phyloP scores from a whole-genome alignment of 2,888 invertebrate species.

The Liposcelis brunnea region DNA sequence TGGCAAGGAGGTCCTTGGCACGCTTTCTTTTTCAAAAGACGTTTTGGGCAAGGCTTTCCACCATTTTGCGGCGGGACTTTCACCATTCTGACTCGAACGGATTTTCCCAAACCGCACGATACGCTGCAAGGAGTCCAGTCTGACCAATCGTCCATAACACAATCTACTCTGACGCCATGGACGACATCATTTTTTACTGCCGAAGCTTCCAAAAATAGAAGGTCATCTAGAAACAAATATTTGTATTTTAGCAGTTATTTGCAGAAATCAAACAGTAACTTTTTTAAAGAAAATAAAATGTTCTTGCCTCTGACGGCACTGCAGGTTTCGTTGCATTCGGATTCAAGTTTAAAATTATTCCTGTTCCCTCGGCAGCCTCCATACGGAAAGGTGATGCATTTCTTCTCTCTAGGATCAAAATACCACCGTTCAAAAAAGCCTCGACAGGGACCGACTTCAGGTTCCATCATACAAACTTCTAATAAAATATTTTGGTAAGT shows the following conservation, averaged over 20 bases:
- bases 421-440: conserved; percentile 78
- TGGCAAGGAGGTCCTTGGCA: conserved; percentile 18
- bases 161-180: conserved; percentile 25
- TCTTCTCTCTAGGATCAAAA: conserved; percentile 40
- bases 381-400: conserved; percentile 31
- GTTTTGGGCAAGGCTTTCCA: conserved; percentile 34
- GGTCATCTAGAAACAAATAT: no score
- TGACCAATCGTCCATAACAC: conserved; percentile 57
- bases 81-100: conserved; percentile 39
- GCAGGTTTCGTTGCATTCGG: conserved; percentile 61
- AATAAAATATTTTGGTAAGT: conserved; percentile 15
- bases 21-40: conserved; percentile 25
- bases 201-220: no score
- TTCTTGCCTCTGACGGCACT: conserved; percentile 37
- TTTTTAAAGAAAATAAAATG: conserved; percentile 20
- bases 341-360: conserved; percentile 73
- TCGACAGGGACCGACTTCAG: conserved; percentile 71
- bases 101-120: conserved; percentile 50
- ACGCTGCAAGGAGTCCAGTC: conserved; percentile 64
- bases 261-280: conserved; percentile 1
- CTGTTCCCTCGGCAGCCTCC: conserved; percentile 80
- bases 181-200: no score
- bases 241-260: no score
- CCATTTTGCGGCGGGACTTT: conserved; percentile 31
- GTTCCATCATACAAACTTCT: conserved; percentile 70